A percentile compares a stretch with the other conserved stretches of the same genome.
Evolutionary conservation across 2,888 invertebrate species (phyloP).

Genomic region (Drosophila koepferae): DNA sequence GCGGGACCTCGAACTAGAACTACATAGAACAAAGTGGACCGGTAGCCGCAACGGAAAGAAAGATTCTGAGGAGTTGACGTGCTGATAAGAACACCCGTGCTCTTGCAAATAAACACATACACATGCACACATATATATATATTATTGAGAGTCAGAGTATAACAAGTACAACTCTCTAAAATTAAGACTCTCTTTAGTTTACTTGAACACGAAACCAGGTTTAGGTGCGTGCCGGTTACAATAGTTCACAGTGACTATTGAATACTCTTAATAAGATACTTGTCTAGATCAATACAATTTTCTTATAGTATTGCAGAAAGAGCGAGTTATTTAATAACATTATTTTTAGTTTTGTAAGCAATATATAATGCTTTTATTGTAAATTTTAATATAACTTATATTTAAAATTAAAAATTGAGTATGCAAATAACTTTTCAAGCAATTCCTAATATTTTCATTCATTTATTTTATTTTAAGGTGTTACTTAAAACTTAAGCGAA

Average conservation of each 20-base stretch:
- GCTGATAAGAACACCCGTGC: constrained; percentile 50
- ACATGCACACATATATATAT: neutral
- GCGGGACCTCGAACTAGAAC: constrained; percentile 27
- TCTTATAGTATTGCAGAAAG: too few species aligned
- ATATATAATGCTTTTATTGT: too few species aligned
- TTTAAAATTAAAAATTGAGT: too few species aligned
- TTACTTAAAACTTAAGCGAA: neutral
- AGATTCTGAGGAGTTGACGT: constrained; percentile 34
- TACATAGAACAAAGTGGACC: constrained; percentile 28
- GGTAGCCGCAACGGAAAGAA: constrained; percentile 43
- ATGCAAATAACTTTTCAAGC: too few species aligned
- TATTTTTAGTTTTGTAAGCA: too few species aligned
- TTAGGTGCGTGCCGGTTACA: neutral
- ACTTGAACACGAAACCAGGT: neutral
- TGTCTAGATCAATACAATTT: neutral
- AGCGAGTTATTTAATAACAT: too few species aligned
- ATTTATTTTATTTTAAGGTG: constrained; percentile 6
- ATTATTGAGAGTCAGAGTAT: neutral
- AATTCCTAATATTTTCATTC: neutral
- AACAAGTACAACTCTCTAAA: constrained; percentile 14
- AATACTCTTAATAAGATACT: neutral
- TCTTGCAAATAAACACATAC: constrained; percentile 7
- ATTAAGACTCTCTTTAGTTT: constrained; percentile 5
- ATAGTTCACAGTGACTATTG: neutral
- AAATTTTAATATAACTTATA: too few species aligned